phyloP scores from a whole-genome alignment of 37 sponge, comb jelly and placozoan species.

The Agelas oroides region DNA sequence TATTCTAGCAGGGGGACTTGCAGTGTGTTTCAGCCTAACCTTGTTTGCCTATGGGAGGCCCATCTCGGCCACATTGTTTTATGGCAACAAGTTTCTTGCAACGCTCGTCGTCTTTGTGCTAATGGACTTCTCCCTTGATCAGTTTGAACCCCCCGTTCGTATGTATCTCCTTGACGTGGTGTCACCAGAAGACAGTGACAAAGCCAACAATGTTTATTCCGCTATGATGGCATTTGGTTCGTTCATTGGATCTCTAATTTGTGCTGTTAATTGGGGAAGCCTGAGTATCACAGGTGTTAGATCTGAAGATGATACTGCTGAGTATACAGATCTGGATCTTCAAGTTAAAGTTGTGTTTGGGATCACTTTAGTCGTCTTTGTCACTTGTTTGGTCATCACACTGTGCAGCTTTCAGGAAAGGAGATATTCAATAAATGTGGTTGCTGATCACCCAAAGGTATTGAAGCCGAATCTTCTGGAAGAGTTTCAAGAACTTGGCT shows the following conservation, averaged over 20 bases:
- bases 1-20: conserved; percentile 15
- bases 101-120: neutral
- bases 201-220: conserved; percentile 27
- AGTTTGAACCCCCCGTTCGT: conserved; percentile 26
- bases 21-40: neutral
- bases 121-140: conserved; percentile 41
- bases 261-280: conserved; percentile 24
- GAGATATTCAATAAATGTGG: no score
- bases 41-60: conserved; percentile 20
- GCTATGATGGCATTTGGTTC: conserved; percentile 5
- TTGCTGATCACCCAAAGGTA: no score
- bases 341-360: conserved; percentile 27
- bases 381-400: neutral
- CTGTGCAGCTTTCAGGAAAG: conserved; percentile 4
- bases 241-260: conserved; percentile 1
- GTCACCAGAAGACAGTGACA: conserved; percentile 14
- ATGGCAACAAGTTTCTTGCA: neutral
- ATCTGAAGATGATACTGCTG: neutral
- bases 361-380: neutral
- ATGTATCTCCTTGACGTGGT: conserved; percentile 49
- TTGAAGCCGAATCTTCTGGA: no score
- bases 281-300: neutral
- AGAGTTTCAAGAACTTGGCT: no score
- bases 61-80: neutral
- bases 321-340: neutral